Base-by-base conservation (phyloP, 2,888 invertebrate genomes). In the Cerceris ruficornis region DNA sequence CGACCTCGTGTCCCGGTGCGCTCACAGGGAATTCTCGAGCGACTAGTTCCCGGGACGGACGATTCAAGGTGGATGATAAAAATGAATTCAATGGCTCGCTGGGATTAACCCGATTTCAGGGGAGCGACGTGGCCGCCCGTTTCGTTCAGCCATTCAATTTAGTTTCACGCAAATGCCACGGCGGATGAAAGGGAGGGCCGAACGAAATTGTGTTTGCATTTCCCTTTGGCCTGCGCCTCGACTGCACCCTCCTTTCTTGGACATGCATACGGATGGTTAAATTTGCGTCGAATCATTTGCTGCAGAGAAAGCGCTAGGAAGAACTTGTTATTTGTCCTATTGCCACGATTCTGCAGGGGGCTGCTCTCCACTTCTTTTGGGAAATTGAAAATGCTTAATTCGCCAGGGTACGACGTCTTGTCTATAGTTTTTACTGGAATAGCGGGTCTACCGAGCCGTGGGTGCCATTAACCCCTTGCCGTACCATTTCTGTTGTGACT, bases 141-240 rank as follows among this genome's bases (percentile, higher is more conserved):
- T 76, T 76, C 71, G 81, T 69, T 78, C 85, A 69, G 66, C 76
- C 74, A 76, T 85, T 85, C 82, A 85, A 84, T 85, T 85, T 85
- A 77, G 82, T 70, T 73, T 78, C 62, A 75, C 71, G 75, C 77
- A 78, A 82, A 84, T 77, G 76, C 74, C 71, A 28, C 28, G 59
- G 60, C 62, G 65, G 59, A 14, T 50, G 67, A 57, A 14, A 8
- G 59, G 72, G 41, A 11, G 54, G 50, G 61, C 69, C 9, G 41
- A 49, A 41, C 68, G 64, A 81, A 77, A 65, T 74, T 77, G 76
- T 77, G 80, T 75, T 77, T 83, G 76, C 83, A 75, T 70, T 77
- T 82, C 75, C 76, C 80, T 76, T 77, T 72, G 80, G 71, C 70
- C 69, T 62, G 64, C 67, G 59, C 66, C 71, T 69, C 66, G 57